Base-by-base conservation (phyloP, 2,888 invertebrate species). In the Drosophila rellima region DNA sequence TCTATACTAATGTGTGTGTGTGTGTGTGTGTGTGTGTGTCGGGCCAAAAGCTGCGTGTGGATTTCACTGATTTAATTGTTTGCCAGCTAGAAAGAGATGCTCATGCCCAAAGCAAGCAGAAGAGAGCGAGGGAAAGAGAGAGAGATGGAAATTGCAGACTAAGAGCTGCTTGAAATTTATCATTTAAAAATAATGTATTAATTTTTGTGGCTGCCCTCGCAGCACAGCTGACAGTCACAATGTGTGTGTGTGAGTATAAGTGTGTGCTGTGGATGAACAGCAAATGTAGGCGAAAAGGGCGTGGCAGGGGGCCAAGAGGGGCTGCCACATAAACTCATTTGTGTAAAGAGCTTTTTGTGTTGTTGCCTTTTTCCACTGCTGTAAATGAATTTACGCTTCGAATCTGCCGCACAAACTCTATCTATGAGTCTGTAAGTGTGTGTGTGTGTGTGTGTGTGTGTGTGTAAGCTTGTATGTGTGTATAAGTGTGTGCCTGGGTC, bases 31-130 rank as follows among this genome's bases (percentile, higher is more conserved):
- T 23, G 40, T 18, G 50, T 39, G 20, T 18, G 33, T 47, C 42
- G 56, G 39, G 74, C 70, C 54, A 67, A 75, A 79, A 79, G 80
- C 82, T 85, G 84, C 79, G 83, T 84, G 87, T 87, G 82, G 84
- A 84, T 85, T 84, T 87, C 85, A 87, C 76, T 85, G 85, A 85
- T 85, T 85, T 85, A 85, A 85, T 85, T 85, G 85, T 85, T 81
- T 78, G 75, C 73, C 80, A 69, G 71, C 59, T 54, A 50, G 48
- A 42, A 54, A 48, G 39, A 42, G 59, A 37, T 35, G 40, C 20
- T 3, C 13, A 13, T 39, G 47, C 51, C 37, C 20, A 37, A 54
- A 37, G 26, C 45, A 20, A 42, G 37, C 15, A 29, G 47, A 20
- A 39, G 23, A 7, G 39, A 45, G 18, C 3, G 45, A 35, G 35